Conservation (phyloP, 2,113 vertebrate genomes). For the Eleginops maclovinus region DNA sequence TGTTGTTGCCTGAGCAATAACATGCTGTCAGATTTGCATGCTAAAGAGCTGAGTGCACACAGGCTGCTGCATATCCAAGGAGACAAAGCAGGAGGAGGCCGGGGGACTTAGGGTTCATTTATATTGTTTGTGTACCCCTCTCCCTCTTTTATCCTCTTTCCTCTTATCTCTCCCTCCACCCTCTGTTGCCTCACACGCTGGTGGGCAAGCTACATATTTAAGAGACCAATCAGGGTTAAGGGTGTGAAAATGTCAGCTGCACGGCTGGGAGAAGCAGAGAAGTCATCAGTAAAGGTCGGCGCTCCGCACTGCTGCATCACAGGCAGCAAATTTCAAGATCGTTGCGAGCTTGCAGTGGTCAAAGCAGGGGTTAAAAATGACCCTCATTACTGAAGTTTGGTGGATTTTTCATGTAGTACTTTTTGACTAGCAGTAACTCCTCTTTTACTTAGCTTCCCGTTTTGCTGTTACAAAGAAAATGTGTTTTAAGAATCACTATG, state of each 20-base stretch:
- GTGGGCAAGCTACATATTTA: conserved; percentile 5
- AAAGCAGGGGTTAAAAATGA: background rate
- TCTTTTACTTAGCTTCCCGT: background rate
- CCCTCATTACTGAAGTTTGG: background rate
- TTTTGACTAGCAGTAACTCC: background rate
- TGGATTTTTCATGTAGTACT: background rate
- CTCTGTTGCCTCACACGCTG: conserved; percentile 16
- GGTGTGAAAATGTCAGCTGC: conserved; percentile 62
- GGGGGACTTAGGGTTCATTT: conserved; percentile 21
- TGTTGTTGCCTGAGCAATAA: conserved; percentile 58
- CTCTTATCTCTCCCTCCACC: conserved; percentile 20
- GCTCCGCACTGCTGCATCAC: conserved; percentile 35
- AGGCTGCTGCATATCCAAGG: conserved; percentile 45
- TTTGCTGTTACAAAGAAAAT: background rate
- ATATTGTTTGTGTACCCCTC: conserved; percentile 23
- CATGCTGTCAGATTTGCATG: conserved; percentile 72
- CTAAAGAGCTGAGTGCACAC: conserved; percentile 37
- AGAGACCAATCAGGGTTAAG: conserved; percentile 55
- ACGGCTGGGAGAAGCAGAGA: conserved; percentile 15
- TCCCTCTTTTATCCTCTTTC: conserved; percentile 3
- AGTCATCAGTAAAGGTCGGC: conserved; percentile 60
- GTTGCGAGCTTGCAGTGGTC: background rate
- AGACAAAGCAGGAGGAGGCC: conserved; percentile 14
- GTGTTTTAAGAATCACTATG: background rate
- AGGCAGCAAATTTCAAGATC: background rate